These are phyloP conservation scores for Hippoglossus stenolepis DNA, from an alignment of 2,113 vertebrate species.

Conservation along the genomic window DNA sequence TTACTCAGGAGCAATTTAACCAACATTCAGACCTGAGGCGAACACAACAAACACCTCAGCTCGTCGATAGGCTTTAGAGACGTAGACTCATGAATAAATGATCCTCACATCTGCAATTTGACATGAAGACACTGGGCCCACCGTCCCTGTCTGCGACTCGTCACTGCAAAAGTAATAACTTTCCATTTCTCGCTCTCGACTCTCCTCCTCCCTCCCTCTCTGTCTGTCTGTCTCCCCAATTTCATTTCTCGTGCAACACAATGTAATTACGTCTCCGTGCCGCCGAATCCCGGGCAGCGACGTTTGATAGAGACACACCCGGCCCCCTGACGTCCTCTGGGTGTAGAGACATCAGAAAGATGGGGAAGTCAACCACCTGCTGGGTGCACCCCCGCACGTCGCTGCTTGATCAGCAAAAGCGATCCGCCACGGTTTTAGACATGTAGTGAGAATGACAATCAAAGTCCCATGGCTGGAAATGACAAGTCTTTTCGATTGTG, in stretches of 20 bases:
- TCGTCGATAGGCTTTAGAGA: conserved; percentile 44
- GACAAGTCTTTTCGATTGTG: conserved; percentile 25
- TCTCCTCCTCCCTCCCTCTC: background rate
- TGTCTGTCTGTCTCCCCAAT: conserved; percentile 3
- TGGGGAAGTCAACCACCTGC: conserved; percentile 62
- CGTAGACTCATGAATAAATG: conserved; percentile 56
- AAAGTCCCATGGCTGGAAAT: conserved; percentile 22
- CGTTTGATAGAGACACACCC: conserved; percentile 53
- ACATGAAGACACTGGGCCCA: conserved; percentile 58
- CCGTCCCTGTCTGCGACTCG: no score
- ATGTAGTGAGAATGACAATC: conserved; percentile 49
- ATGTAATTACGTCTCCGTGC: conserved; percentile 67
- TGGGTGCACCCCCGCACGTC: conserved; percentile 46
- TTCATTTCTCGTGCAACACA: conserved; percentile 69
- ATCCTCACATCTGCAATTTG: conserved; percentile 61
- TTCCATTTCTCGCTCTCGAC: conserved; percentile 24
- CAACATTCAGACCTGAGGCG: conserved; percentile 47
- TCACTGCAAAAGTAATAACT: conserved; percentile 54
- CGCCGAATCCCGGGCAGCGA: conserved; percentile 22
- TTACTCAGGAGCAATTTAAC: conserved; percentile 57
- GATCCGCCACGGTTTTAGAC: conserved; percentile 36
- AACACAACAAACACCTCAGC: conserved; percentile 65
- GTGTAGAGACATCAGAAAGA: conserved; percentile 70
- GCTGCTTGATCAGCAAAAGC: conserved; percentile 52
- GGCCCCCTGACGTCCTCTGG: conserved; percentile 53